These are phyloP conservation scores for Ophion ellenae DNA, from an alignment of 2,888 invertebrate genomes.

Conservation along the genomic window DNA sequence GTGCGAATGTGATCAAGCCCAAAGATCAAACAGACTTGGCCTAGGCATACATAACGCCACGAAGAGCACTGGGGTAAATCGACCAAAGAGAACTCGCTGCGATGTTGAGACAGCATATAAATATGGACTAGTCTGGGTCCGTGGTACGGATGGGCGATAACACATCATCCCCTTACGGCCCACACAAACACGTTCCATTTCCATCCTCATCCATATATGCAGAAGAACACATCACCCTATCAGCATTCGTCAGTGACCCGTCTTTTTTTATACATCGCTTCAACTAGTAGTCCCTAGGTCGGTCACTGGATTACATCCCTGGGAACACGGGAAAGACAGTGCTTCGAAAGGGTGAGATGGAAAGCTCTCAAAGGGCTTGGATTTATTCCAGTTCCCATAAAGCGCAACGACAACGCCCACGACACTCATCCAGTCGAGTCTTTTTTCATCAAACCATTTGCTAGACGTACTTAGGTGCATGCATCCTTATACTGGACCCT, in stretches of 20 bases:
- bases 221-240: slow-evolving; percentile 60
- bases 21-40: slow-evolving; percentile 12
- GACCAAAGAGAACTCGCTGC: slow-evolving; percentile 22
- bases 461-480: not conserved
- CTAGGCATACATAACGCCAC: not conserved
- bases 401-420: slow-evolving; percentile 22
- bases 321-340: slow-evolving; percentile 16
- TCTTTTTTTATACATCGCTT: not conserved
- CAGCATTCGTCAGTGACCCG: slow-evolving; percentile 49
- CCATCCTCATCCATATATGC: slow-evolving; percentile 62
- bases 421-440: slow-evolving; percentile 12
- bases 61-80: slow-evolving; percentile 21
- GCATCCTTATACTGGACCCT: not conserved
- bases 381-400: slow-evolving; percentile 54
- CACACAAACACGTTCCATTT: slow-evolving; percentile 44
- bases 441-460: slow-evolving; percentile 31
- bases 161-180: slow-evolving; percentile 15
- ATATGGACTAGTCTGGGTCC: slow-evolving; percentile 25
- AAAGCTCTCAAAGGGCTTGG: slow-evolving; percentile 15
- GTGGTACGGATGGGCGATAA: not conserved
- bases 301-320: slow-evolving; percentile 6
- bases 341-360: not conserved
- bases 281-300: slow-evolving; percentile 33
- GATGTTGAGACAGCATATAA: slow-evolving; percentile 22
- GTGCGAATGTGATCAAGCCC: slow-evolving; percentile 35